These are phyloP conservation scores for Bombus huntii DNA, from an alignment of 1,140 invertebrate genomes.

Conservation along the genomic window DNA sequence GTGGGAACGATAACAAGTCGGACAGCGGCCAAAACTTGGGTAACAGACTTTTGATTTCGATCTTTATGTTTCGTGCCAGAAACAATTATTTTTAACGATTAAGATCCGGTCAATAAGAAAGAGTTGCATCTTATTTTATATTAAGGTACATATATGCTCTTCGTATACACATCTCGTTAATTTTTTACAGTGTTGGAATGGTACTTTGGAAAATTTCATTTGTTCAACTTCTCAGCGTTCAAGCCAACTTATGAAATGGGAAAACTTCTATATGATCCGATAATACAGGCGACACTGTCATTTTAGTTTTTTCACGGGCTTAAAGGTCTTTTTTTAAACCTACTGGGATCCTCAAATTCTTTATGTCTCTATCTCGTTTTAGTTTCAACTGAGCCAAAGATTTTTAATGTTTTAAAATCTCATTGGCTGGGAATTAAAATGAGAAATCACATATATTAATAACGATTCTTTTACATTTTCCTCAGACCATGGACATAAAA, in stretches of 20 bases:
- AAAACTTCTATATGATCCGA: background rate
- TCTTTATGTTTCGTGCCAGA: slow-evolving; percentile 51
- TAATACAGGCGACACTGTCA: background rate
- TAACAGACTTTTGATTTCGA: slow-evolving; percentile 46
- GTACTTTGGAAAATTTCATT: slow-evolving; percentile 6
- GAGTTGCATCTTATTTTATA: background rate
- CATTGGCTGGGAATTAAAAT: background rate
- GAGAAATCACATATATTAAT: no score
- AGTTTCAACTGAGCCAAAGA: background rate
- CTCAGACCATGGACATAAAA: no score
- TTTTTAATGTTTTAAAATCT: background rate
- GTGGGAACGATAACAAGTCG: slow-evolving; percentile 51
- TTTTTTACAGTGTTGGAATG: slow-evolving; percentile 1
- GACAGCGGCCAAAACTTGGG: slow-evolving; percentile 32
- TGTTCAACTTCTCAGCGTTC: background rate
- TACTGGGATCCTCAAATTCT: background rate
- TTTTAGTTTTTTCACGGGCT: background rate
- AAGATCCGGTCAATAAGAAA: slow-evolving; percentile 43
- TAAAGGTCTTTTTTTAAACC: background rate
- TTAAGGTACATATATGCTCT: background rate
- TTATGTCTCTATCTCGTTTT: background rate
- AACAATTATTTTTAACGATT: slow-evolving; percentile 68
- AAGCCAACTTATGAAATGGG: background rate
- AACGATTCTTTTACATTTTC: no score
- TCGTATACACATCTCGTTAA: slow-evolving; percentile 9